Conservation (phyloP, 2,888 invertebrate species). For the Zele albiditarsus region DNA sequence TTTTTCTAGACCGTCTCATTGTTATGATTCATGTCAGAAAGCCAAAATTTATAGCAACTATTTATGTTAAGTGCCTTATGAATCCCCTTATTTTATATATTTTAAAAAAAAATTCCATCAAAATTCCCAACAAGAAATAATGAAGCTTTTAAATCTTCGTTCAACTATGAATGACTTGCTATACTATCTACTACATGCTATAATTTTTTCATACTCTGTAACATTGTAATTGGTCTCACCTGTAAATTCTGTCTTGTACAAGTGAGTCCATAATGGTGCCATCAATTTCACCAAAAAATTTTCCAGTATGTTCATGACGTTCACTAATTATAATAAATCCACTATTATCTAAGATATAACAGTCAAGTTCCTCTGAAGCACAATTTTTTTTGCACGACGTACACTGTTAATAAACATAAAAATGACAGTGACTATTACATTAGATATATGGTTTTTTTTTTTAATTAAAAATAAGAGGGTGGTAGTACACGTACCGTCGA, state of each 20-base stretch:
- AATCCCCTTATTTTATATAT: too few species aligned
- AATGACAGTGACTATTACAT: slow-evolving; percentile 6
- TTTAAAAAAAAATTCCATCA: too few species aligned
- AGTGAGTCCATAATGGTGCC: slow-evolving; percentile 95
- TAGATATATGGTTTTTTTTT: neutral
- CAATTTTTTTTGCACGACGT: slow-evolving; percentile 88
- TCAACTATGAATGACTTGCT: too few species aligned
- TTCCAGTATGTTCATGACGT: slow-evolving; percentile 88
- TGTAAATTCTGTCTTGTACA: slow-evolving; percentile 92
- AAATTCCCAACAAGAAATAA: too few species aligned
- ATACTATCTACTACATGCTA: neutral
- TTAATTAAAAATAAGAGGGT: slow-evolving; percentile 9
- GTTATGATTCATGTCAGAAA: too few species aligned
- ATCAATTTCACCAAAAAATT: slow-evolving; percentile 95
- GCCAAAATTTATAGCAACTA: too few species aligned
- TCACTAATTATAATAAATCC: slow-evolving; percentile 95
- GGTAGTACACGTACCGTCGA: slow-evolving; percentile 79
- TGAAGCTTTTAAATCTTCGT: too few species aligned
- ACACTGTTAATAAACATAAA: slow-evolving; percentile 75
- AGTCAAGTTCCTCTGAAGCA: slow-evolving; percentile 90
- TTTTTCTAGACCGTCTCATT: too few species aligned
- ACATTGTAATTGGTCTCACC: slow-evolving; percentile 51
- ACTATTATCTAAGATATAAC: slow-evolving; percentile 95
- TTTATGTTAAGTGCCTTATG: too few species aligned
- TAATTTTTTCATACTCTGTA: slow-evolving; percentile 2